Conservation (phyloP, 2,113 vertebrate genomes). For the Phasianus colchicus region DNA sequence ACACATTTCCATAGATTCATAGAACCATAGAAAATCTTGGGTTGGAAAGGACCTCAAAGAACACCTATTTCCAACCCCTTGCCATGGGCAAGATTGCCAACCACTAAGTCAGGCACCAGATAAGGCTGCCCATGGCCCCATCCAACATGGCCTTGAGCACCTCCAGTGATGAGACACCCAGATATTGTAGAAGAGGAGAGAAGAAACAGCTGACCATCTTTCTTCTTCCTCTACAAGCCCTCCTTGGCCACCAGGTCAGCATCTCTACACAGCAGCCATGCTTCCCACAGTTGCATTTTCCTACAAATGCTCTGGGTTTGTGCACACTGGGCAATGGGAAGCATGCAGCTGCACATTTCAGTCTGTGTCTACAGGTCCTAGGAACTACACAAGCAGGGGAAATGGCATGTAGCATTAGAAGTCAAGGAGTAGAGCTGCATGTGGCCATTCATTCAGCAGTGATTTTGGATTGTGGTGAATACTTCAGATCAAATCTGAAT, state of each 20-base stretch:
- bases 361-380: neutral
- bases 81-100: too few relatives aligned
- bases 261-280: neutral
- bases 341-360: neutral
- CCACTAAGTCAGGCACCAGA: too few relatives aligned
- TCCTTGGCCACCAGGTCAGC: neutral
- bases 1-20: neutral
- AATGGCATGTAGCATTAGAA: neutral
- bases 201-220: neutral
- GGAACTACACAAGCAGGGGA: neutral
- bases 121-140: too few relatives aligned
- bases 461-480: neutral
- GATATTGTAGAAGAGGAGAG: neutral
- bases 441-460: neutral
- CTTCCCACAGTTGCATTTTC: neutral
- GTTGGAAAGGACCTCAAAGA: too few relatives aligned
- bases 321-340: rapidly evolving
- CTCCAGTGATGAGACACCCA: too few relatives aligned
- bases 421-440: neutral
- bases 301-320: neutral
- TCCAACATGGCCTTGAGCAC: too few relatives aligned
- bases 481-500: neutral
- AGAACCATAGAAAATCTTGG: too few relatives aligned
- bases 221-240: neutral
- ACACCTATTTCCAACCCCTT: too few relatives aligned